phyloP scores from a whole-genome alignment of 2,797 vertebrate genomes.

The Valencia hispanica region DNA sequence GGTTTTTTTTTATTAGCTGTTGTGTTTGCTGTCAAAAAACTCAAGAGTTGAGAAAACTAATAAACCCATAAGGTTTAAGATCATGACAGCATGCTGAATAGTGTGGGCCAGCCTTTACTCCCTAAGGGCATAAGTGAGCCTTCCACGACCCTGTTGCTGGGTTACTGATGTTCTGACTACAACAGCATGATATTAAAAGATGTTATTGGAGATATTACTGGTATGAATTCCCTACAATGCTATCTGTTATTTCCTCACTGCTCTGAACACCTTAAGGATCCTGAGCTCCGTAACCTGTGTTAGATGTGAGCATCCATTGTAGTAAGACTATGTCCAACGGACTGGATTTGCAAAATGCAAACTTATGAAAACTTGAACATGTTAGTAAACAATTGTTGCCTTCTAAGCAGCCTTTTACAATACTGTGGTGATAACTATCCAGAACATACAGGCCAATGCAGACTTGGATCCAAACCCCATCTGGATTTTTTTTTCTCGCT shows the following conservation, averaged over 20 bases:
- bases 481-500: too few species aligned
- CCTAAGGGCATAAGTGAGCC: neutral
- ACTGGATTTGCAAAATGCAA: neutral
- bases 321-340: too few species aligned
- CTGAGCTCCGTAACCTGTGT: neutral
- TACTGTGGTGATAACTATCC: neutral
- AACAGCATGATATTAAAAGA: neutral
- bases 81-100: neutral
- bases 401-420: neutral
- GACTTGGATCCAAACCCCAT: too few species aligned
- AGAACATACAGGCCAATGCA: neutral
- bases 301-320: neutral
- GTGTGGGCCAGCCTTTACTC: neutral
- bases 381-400: neutral
- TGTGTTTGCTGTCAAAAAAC: neutral
- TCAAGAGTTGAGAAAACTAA: too few species aligned
- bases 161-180: neutral
- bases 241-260: neutral
- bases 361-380: neutral
- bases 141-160: neutral
- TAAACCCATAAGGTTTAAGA: neutral
- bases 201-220: neutral
- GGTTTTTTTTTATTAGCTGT: neutral
- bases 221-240: neutral
- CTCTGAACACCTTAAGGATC: neutral